phyloP scores from a whole-genome alignment of 2,113 vertebrate genomes.

The Pseudonaja textilis region DNA sequence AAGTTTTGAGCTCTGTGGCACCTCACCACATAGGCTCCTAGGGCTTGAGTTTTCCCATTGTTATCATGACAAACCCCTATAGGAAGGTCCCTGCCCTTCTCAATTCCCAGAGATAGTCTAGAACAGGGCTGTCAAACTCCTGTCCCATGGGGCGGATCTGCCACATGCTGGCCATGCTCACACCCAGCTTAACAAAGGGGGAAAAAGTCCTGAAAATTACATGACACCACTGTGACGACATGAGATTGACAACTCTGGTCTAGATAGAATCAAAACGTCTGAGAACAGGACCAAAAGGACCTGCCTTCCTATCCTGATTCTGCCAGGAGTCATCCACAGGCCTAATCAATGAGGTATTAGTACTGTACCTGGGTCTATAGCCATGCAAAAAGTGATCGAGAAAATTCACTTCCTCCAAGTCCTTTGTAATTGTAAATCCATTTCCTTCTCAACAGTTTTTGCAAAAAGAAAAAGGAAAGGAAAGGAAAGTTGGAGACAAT shows the following conservation, averaged over 20 bases:
- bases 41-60: neutral
- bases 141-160: too few species aligned
- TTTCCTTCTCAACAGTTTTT: neutral
- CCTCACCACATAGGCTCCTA: neutral
- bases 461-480: too few species aligned
- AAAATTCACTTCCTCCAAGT: neutral
- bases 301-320: neutral
- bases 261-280: neutral
- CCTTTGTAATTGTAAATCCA: neutral
- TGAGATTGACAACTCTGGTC: too few species aligned
- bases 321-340: neutral
- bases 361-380: too few species aligned
- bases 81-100: neutral
- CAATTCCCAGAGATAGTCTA: neutral
- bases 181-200: too few species aligned
- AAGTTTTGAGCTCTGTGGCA: neutral
- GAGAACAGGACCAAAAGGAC: neutral
- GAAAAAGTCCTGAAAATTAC: too few species aligned
- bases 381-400: neutral
- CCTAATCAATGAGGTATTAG: neutral
- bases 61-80: neutral
- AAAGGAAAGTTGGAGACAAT: neutral
- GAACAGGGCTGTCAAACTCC: too few species aligned
- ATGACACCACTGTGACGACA: fast-evolving
- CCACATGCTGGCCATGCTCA: too few species aligned